Conservation (phyloP, 2,113 vertebrate genomes). For the Coptodon rendalli region DNA sequence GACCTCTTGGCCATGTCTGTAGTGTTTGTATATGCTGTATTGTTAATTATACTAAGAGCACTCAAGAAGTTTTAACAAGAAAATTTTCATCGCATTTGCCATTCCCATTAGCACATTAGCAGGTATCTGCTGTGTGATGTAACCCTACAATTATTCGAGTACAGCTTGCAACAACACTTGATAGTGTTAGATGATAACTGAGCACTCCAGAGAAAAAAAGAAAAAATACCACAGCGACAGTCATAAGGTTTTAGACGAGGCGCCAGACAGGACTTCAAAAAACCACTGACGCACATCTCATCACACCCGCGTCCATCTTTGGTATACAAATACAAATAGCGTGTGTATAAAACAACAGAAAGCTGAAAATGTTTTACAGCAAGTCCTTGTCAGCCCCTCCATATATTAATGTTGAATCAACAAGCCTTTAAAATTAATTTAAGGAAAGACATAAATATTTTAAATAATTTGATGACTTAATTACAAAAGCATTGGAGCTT, state of each 20-base stretch:
- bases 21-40: background rate
- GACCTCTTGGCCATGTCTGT: background rate
- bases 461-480: background rate
- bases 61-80: background rate
- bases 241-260: background rate
- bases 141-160: background rate
- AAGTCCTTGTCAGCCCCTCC: background rate
- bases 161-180: background rate
- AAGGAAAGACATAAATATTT: background rate
- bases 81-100: background rate
- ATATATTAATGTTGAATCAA: background rate
- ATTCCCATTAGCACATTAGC: background rate
- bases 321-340: background rate
- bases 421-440: background rate
- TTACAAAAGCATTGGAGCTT: background rate
- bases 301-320: background rate
- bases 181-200: background rate
- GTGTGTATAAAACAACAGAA: background rate
- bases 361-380: background rate
- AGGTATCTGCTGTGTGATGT: background rate
- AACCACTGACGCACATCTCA: background rate
- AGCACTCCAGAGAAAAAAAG: background rate
- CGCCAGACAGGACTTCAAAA: background rate
- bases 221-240: background rate
- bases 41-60: background rate